These are phyloP conservation scores for Myotis lucifugus DNA, from an alignment of 2,113 vertebrate species.

Conservation along the genomic window DNA sequence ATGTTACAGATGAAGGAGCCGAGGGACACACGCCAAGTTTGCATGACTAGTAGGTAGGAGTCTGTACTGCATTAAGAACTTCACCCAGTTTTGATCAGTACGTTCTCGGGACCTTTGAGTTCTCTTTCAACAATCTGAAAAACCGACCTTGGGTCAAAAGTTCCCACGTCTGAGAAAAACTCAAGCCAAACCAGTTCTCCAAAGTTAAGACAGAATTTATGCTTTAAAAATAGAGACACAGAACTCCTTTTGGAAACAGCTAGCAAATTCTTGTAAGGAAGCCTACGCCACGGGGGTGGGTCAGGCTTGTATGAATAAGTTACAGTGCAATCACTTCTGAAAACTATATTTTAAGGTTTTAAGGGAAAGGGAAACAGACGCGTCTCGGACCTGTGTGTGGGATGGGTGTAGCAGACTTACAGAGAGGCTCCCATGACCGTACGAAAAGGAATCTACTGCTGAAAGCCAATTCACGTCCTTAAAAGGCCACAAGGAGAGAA, in stretches of 20 bases:
- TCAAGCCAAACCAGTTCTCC: slow-evolving; percentile 31
- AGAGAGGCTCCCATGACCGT: background rate
- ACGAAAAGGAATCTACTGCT: background rate
- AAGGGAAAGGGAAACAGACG: slow-evolving; percentile 57
- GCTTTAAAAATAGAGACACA: slow-evolving; percentile 58
- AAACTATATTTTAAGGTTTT: slow-evolving; percentile 54
- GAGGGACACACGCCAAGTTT: background rate
- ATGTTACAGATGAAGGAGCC: background rate
- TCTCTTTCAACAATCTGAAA: slow-evolving; percentile 1
- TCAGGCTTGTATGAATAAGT: background rate
- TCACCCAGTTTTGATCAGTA: background rate
- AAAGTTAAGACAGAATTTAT: slow-evolving; percentile 52
- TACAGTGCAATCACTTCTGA: slow-evolving; percentile 1
- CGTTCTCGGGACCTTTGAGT: background rate
- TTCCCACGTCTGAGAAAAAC: slow-evolving; percentile 58
- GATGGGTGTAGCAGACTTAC: slow-evolving; percentile 11
- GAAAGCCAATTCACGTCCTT: slow-evolving; percentile 67
- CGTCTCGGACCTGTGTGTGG: slow-evolving; percentile 53
- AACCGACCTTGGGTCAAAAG: slow-evolving; percentile 1
- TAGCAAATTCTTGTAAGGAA: slow-evolving; percentile 54
- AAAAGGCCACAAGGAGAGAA: slow-evolving; percentile 73
- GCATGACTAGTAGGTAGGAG: background rate
- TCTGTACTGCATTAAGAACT: background rate
- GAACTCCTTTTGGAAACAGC: slow-evolving; percentile 55
- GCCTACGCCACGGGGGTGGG: background rate